Evolutionary conservation across 2,113 vertebrate species (phyloP).

Genomic region (Indri indri): DNA sequence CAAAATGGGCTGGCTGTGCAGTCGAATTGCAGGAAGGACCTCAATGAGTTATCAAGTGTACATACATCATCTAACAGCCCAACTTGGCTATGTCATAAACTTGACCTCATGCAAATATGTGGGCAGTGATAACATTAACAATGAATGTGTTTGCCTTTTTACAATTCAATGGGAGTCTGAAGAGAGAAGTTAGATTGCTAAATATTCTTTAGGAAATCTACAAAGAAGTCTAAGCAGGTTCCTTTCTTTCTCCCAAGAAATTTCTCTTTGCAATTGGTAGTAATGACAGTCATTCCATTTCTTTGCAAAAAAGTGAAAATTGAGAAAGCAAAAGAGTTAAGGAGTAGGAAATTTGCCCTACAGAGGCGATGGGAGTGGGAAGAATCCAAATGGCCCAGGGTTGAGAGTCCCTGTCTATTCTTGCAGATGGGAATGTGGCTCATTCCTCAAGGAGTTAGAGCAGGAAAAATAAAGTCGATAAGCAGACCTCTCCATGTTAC

Average conservation of each 20-base stretch:
- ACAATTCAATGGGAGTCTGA: not conserved
- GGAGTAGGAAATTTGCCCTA: not conserved
- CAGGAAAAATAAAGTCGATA: not conserved
- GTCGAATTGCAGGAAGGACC: not conserved
- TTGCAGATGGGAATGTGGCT: not conserved
- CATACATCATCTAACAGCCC: not conserved
- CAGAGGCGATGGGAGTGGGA: not conserved
- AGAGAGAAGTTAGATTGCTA: not conserved
- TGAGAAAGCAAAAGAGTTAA: not conserved
- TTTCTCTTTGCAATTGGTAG: not conserved
- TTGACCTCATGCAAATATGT: not conserved
- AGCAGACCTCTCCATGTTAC: not conserved
- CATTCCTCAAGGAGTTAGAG: not conserved
- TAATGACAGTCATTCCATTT: not conserved
- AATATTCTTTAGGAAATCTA: not conserved
- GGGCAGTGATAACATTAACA: not conserved
- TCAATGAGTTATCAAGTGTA: accelerated
- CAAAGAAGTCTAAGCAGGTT: not conserved
- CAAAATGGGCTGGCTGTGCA: too few relatives aligned
- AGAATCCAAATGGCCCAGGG: not conserved
- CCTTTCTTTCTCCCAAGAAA: not conserved
- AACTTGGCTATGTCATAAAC: not conserved
- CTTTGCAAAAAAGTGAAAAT: not conserved
- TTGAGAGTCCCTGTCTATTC: not conserved
- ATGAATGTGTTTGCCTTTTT: not conserved